These are phyloP conservation scores for Wasmannia auropunctata DNA, from an alignment of 1,140 invertebrate species.

Conservation along the genomic window DNA sequence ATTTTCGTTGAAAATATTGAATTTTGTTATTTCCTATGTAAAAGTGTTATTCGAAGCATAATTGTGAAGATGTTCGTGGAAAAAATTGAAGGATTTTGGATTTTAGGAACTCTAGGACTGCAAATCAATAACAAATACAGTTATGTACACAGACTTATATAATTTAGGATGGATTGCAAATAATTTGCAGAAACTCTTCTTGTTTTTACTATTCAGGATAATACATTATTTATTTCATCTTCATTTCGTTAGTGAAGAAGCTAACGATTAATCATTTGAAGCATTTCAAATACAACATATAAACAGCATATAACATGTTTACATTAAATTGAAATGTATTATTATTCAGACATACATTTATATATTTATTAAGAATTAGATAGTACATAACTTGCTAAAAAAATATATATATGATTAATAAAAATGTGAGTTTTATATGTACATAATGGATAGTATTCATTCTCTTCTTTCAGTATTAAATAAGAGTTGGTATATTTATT, in stretches of 20 bases:
- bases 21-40: background rate
- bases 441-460: background rate
- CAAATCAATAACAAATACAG: background rate
- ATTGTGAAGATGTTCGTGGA: background rate
- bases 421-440: background rate
- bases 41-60: background rate
- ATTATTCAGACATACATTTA: background rate
- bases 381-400: background rate
- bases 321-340: background rate
- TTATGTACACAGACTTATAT: background rate
- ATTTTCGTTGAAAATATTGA: background rate
- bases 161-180: background rate
- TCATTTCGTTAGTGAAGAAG: background rate
- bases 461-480: background rate
- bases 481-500: conserved; percentile 6
- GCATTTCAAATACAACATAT: background rate
- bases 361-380: background rate
- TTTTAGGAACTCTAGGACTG: background rate
- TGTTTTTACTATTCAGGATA: background rate
- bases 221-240: background rate
- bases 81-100: background rate
- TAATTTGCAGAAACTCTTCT: background rate
- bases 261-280: background rate
- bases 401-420: background rate
- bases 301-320: background rate